Base-by-base conservation (phyloP, 2,113 vertebrate genomes). In the Corythornis vintsioides region DNA sequence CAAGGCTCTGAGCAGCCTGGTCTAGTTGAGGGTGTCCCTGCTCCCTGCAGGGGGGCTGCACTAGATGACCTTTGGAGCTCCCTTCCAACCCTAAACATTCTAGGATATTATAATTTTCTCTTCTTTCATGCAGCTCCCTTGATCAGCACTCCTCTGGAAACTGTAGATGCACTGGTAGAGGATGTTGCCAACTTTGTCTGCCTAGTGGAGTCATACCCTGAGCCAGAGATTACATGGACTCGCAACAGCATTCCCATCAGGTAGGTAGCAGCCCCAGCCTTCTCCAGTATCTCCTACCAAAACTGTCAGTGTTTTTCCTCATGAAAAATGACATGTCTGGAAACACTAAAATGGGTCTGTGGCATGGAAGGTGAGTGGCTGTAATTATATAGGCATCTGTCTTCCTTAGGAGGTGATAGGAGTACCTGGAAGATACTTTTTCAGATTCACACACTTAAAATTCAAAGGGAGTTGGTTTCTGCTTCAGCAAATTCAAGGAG, bases 161-260 rank as follows among this genome's bases (percentile, higher is more conserved):
- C 99, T 3, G 96, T 99, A 79, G 99, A 99, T 40, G 97, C 98
- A 0, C 93, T 99, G 31, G 97, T 98, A 72, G 99, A 99, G 96
- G 98, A 99, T 4, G 98, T 99, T 3, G 98, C 98, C 52, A 99
- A 98, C 42, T 99, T 99, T 92, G 98, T 99, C 96, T 99, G 99
- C 75, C 98, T 98, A 6, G 99, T 99, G 89, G 98, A 99, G 88
- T 99, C 99, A 5, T 97, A 98, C 17, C 99, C 99, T 9, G 96
- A 98, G 47, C 97, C 99, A 0, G 98, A 99, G 75, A 98, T 99
- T 84, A 98, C 97, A 0, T 99, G 99, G 99, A 99, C 98, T 5
- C 98, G 98, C 84, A 99, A 99, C 93, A 99, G 99, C 97, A 98
- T 99, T 87, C 98, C 98, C 60, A 99, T 99, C 91, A 98, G 98